Evolutionary conservation across 1,140 invertebrate species (phyloP), one percentile per base, ranked within the genome.

Genomic region (Calliopsis andreniformis): DNA sequence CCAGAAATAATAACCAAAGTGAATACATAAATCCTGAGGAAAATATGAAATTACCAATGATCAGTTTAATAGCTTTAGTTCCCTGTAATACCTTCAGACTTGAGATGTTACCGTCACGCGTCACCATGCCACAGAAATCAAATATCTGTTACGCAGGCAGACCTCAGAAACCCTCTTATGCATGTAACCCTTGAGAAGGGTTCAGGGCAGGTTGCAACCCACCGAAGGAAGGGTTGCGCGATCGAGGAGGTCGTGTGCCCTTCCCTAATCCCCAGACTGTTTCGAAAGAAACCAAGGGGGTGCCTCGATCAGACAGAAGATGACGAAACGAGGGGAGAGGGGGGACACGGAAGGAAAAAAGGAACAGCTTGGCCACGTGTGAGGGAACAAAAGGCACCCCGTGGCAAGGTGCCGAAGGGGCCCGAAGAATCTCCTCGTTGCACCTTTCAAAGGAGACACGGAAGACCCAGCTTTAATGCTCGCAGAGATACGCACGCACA

Each of bases 321-420:
- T 14, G 58, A 67, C 18, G 23, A 30, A 51, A 30, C 30, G 58
- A 28, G 18, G 28, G 30, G 30, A 16, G n/a, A 53, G 18, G 25
- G 12, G 12, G 14, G 61, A 55, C 14, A 6, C 18, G 35, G 75
- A 20, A n/a, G 53, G 49, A 55, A 63, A 61, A 78, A 76, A 67
- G 82, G 80, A 79, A 83, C 79, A 84, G 79, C 80, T 51, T 67
- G 83, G 90, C 89, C 90, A 92, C 91, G 90, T 90, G 91, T 91
- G 89, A 82, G 75, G 70, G 78, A 87, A 92, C 89, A 91, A 88
- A 91, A 87, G 87, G 76, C 62, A 66, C 59, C 84, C 85, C 39
- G 78, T 77, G 89, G 89, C 88, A 91, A 91, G 89, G 89, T 91
- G 89, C 85, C 84, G 73, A 70, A 80, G 81, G 82, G 55, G 14